Evolutionary conservation across 2,888 invertebrate genomes (phyloP).

Genomic region (Agonum fuliginosum): DNA sequence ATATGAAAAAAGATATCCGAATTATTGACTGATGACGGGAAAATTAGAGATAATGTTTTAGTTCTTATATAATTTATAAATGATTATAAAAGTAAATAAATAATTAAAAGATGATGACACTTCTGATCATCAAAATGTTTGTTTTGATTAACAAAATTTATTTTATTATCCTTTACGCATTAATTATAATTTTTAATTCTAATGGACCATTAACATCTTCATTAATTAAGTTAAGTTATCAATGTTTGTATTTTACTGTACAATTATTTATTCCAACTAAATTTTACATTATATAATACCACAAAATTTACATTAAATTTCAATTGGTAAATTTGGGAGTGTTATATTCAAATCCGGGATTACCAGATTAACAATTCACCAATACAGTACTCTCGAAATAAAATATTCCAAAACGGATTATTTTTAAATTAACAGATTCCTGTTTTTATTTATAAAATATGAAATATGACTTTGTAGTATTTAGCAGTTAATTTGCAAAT

Average conservation of each 20-base stretch:
- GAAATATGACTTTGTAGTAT: constrained; percentile 1
- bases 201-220: background rate
- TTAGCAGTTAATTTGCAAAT: constrained; percentile 12
- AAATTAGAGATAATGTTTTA: background rate
- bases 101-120: background rate
- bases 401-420: no score
- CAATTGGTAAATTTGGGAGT: background rate
- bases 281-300: background rate
- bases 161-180: background rate
- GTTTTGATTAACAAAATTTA: constrained; percentile 15
- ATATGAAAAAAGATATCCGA: background rate
- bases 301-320: background rate
- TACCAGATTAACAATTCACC: background rate
- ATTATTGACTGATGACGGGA: background rate
- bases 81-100: background rate
- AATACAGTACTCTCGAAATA: background rate
- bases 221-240: background rate
- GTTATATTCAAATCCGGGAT: background rate
- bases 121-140: constrained; percentile 12
- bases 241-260: background rate
- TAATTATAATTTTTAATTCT: constrained; percentile 33
- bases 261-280: background rate
- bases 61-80: background rate
- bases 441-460: background rate
- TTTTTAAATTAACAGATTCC: no score